Base-by-base conservation (phyloP, 30 jellyfish, hydroid and myxozoan species). In the Cassiopea xamachana region DNA sequence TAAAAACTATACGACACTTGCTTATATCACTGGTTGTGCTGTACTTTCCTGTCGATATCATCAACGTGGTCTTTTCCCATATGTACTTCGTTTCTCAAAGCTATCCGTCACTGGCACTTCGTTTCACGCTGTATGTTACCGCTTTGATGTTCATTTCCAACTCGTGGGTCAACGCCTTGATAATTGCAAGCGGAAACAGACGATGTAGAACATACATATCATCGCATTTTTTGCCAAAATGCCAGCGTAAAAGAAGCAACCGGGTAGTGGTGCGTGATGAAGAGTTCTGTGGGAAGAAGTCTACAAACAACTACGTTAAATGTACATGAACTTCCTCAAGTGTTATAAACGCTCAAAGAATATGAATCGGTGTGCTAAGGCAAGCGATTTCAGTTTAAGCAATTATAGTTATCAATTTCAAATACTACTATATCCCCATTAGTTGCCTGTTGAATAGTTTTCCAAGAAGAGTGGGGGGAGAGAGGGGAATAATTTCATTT, bases 101-200 rank as follows among this genome's bases (percentile, higher is more conserved):
- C 1, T 14, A n/a, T n/a, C 90, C 90, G 13, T 17, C 81, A 1
- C 44, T 82, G 14, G 69, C 51, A 43, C 27, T 82, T 13, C 49
- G 46, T 44, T 60, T 44, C 39, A 74, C 18, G 15, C 70, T 82
- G 51, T 19, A 67, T 19, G 46, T 73, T 74, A 9, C 90, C 7
- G 80, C n/a, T 3, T 10, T 82, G 46, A 17, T 82, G 50, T 18
- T 82, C 55, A 49, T 64, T 44, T 82, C 90, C 0, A 82, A 82
- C 71, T 48, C 90, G 49, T 82, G 90, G 90, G 60, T 82, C 60
- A 82, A 69, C 48, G 90, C 90, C 58, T 10, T 82, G 60, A 78
- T 78, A 2, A 19, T 78, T 60, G 60, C 60, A 1, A 50, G 71
- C 39, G 87, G 87, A 1, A 78, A 78, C 17, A 78, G 55, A 1